A percentile compares a stretch with the other conserved stretches of the same genome.
Conservation (phyloP, 1,140 invertebrate genomes). For the Euwallacea fornicatus region DNA sequence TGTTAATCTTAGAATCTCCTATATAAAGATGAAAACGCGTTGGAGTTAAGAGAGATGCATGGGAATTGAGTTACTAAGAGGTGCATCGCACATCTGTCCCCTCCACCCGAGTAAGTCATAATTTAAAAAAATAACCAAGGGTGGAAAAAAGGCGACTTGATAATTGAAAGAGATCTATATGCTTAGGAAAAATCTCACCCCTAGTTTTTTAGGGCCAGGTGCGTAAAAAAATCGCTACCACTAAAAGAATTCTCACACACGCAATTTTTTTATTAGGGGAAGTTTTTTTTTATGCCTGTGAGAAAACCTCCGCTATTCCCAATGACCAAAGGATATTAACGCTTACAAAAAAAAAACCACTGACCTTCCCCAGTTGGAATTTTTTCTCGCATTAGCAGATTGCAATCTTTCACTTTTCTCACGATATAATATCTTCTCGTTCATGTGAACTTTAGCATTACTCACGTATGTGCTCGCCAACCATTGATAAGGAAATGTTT, state of each 20-base stretch:
- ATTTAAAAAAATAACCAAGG: no score
- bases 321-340: neutral
- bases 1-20: slow-evolving; percentile 28
- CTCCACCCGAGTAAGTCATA: no score
- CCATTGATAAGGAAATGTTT: slow-evolving; percentile 32
- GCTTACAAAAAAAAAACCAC: neutral
- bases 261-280: slow-evolving; percentile 3
- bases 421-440: slow-evolving; percentile 31
- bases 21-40: neutral
- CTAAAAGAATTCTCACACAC: slow-evolving; percentile 14
- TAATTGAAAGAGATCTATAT: no score
- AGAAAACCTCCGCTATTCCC: neutral
- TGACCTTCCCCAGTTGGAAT: neutral
- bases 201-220: slow-evolving; percentile 22
- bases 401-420: slow-evolving; percentile 32
- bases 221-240: slow-evolving; percentile 2
- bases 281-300: neutral
- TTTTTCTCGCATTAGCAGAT: neutral
- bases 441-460: slow-evolving; percentile 32
- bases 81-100: no score
- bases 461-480: slow-evolving; percentile 31
- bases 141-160: no score
- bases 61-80: no score
- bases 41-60: no score
- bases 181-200: slow-evolving; percentile 15